Conservation (phyloP, 2,888 invertebrate species). For the Dynastes grantii region DNA sequence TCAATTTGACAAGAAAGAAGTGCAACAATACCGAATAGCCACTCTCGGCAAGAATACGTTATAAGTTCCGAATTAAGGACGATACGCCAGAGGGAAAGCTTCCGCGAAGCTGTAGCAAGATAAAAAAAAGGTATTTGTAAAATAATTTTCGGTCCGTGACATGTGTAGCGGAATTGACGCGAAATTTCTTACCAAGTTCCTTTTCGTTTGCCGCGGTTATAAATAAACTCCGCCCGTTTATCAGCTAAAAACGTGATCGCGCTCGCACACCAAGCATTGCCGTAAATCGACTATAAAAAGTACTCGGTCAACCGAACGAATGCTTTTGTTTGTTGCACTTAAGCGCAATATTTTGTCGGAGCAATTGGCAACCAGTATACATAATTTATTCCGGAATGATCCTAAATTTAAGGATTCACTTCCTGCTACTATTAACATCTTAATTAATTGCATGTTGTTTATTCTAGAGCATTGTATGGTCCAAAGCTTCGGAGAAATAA, state of each 20-base stretch:
- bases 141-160: neutral
- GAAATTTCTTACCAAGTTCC: neutral
- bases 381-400: too few species aligned
- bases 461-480: too few species aligned
- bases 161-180: constrained; percentile 9
- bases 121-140: neutral
- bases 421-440: too few species aligned
- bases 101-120: neutral
- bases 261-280: neutral
- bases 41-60: neutral
- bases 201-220: constrained; percentile 5
- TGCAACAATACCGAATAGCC: constrained; percentile 17
- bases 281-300: constrained; percentile 4
- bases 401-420: too few species aligned
- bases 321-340: constrained; percentile 15
- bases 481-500: too few species aligned
- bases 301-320: constrained; percentile 15
- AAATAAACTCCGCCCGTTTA: constrained; percentile 2
- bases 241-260: constrained; percentile 21
- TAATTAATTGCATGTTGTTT: too few species aligned
- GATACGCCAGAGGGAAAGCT: neutral
- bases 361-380: too few species aligned
- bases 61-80: neutral
- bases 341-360: constrained; percentile 6
- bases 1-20: neutral